Evolutionary conservation across 2,113 vertebrate genomes (phyloP).

Genomic region (Tragelaphus scriptus): DNA sequence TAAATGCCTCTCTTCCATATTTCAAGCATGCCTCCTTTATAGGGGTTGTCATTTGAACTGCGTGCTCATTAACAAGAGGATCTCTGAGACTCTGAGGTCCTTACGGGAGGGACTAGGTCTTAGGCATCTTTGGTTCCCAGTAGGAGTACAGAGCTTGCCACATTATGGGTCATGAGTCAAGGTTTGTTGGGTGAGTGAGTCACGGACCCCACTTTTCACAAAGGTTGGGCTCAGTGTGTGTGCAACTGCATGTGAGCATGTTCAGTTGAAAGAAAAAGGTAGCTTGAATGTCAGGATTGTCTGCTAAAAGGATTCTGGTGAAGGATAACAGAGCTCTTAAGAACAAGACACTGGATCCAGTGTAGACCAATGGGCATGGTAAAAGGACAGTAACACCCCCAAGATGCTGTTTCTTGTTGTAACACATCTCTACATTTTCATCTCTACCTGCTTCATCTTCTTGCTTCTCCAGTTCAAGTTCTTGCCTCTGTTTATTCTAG

Average conservation of each 20-base stretch:
- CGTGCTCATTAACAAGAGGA: background rate
- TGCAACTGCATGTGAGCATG: background rate
- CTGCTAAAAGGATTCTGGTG: background rate
- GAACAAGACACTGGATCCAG: background rate
- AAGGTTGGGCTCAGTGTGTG: background rate
- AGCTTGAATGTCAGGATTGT: background rate
- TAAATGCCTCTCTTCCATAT: background rate
- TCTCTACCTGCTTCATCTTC: background rate
- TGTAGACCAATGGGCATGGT: background rate
- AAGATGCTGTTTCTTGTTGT: background rate
- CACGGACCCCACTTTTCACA: background rate
- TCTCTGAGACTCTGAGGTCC: background rate
- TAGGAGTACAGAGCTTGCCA: background rate
- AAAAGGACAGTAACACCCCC: background rate
- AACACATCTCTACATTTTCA: background rate
- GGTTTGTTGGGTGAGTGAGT: background rate
- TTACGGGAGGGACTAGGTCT: background rate
- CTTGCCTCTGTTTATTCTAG: background rate
- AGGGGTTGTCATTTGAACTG: background rate
- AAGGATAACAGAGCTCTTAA: background rate
- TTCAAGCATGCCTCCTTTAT: background rate
- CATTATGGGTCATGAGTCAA: background rate
- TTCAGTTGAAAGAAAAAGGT: background rate
- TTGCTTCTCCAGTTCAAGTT: background rate
- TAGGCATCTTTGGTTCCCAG: background rate